phyloP scores from a whole-genome alignment of 1,140 invertebrate genomes.

The Reticulitermes speratus region DNA sequence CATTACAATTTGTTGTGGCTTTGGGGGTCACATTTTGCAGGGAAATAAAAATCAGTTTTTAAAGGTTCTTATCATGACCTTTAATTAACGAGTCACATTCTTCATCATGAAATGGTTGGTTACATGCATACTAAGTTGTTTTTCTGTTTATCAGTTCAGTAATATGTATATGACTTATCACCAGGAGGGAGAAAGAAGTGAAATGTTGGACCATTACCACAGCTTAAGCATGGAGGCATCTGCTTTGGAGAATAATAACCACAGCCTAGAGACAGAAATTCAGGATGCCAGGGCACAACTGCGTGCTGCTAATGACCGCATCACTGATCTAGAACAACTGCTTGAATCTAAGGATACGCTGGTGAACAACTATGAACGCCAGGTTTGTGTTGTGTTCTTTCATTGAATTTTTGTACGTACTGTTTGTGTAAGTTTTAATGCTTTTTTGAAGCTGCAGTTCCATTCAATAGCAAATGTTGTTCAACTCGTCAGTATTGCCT shows the following conservation, averaged over 20 bases:
- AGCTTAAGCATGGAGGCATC: conserved; percentile 68
- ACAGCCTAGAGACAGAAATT: conserved; percentile 67
- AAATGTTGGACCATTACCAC: conserved; percentile 71
- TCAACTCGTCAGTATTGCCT: too few species aligned
- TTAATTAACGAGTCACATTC: too few species aligned
- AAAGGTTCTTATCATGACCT: too few species aligned
- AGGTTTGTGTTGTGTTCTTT: conserved; percentile 45
- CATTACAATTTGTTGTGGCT: too few species aligned
- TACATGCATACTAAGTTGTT: too few species aligned
- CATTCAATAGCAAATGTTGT: background rate
- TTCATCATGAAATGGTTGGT: too few species aligned
- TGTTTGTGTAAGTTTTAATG: background rate
- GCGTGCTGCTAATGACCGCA: conserved; percentile 52
- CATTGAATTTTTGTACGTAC: background rate
- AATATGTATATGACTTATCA: too few species aligned
- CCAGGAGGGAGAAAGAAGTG: conserved; percentile 66
- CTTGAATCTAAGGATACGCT: conserved; percentile 52
- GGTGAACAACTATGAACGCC: conserved; percentile 55
- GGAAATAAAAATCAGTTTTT: too few species aligned
- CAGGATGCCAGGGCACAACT: conserved; percentile 58
- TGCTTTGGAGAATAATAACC: conserved; percentile 68
- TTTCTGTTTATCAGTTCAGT: too few species aligned
- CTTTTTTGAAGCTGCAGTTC: background rate
- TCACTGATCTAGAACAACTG: conserved; percentile 54
- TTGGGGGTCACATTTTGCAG: too few species aligned